Percentiles rank a stretch among this genome's conserved stretches.
These are phyloP conservation scores for Sericinus montela DNA, from an alignment of 2,888 invertebrate genomes.

Conservation along the genomic window DNA sequence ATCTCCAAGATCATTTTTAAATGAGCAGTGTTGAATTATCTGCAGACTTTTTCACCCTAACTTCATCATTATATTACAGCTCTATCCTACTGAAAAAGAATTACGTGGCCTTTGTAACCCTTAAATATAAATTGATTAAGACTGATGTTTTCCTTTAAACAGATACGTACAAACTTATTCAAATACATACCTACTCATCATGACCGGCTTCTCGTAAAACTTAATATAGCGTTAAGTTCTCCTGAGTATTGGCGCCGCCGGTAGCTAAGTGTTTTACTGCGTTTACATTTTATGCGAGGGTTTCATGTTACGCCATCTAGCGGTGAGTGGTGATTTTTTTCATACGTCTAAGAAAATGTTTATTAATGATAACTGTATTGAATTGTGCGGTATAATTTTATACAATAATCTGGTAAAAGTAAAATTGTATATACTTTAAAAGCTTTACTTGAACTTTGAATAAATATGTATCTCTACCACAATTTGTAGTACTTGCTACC, in stretches of 20 bases:
- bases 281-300: not conserved
- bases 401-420: too few relatives aligned
- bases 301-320: slow-evolving; percentile 21
- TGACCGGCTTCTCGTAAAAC: slow-evolving; percentile 22
- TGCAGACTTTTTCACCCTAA: too few relatives aligned
- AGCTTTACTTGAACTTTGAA: too few relatives aligned
- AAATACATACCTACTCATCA: slow-evolving; percentile 11
- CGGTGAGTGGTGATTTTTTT: slow-evolving; percentile 12
- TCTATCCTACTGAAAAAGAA: not conserved
- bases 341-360: not conserved
- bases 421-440: too few relatives aligned
- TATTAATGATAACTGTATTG: too few relatives aligned
- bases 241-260: slow-evolving; percentile 14
- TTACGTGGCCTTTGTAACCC: not conserved
- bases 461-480: too few relatives aligned
- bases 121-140: slow-evolving; percentile 11
- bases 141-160: slow-evolving; percentile 10
- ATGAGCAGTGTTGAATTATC: too few relatives aligned
- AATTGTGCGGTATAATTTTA: too few relatives aligned
- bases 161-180: slow-evolving; percentile 2
- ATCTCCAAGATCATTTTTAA: too few relatives aligned
- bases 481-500: too few relatives aligned
- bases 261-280: slow-evolving; percentile 7
- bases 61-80: too few relatives aligned
- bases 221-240: slow-evolving; percentile 25